Evolutionary conservation across 2,113 vertebrate species (phyloP).

Genomic region (Leptocoma aspasia): DNA sequence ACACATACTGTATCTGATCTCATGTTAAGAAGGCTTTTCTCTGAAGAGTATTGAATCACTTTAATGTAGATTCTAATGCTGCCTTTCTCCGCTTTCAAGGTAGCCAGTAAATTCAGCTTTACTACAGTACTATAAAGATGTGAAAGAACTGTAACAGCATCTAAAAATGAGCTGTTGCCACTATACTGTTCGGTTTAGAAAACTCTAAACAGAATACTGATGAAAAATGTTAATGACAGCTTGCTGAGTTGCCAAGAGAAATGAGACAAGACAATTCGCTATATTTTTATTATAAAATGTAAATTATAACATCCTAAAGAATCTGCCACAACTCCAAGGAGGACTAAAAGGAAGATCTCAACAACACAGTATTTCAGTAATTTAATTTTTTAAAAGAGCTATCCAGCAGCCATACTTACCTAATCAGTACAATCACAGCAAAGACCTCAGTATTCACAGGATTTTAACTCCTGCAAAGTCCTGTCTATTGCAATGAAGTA

Average conservation of each 20-base stretch:
- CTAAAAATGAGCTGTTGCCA: constrained; percentile 71
- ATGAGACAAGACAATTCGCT: constrained; percentile 51
- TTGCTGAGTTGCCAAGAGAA: constrained; percentile 60
- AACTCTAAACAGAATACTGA: constrained; percentile 68
- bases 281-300: constrained; percentile 50
- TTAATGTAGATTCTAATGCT: constrained; percentile 65
- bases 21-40: constrained; percentile 68
- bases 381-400: neutral
- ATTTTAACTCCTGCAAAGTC: neutral
- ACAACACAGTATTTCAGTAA: neutral
- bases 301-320: constrained; percentile 43
- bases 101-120: constrained; percentile 74
- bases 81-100: constrained; percentile 65
- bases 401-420: neutral
- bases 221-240: constrained; percentile 68
- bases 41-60: constrained; percentile 64
- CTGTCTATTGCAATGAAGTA: neutral
- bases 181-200: constrained; percentile 62
- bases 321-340: constrained; percentile 19
- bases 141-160: constrained; percentile 67
- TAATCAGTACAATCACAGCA: neutral
- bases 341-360: constrained; percentile 28
- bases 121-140: constrained; percentile 72
- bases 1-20: constrained; percentile 59
- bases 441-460: neutral